Percentiles rank a stretch among this genome's conserved stretches.
These are phyloP conservation scores for Phorcus lineatus DNA, from an alignment of 2,888 invertebrate species.

Conservation along the genomic window DNA sequence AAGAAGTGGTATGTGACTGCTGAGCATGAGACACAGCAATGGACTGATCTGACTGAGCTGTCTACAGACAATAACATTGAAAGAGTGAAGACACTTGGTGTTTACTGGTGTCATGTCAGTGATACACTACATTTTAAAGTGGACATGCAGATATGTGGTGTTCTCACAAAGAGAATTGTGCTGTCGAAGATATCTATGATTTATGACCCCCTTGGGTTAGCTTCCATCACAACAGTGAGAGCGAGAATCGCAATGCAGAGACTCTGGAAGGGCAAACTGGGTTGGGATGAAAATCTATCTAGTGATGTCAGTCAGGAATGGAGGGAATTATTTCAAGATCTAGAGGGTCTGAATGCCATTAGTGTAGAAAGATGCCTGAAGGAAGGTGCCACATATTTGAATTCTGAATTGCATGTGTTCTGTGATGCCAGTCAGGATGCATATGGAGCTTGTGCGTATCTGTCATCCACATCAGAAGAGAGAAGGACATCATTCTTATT, in stretches of 20 bases:
- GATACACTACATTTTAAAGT: slow-evolving; percentile 3
- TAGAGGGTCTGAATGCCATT: neutral
- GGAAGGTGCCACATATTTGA: neutral
- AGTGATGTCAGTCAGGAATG: slow-evolving; percentile 4
- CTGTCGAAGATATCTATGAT: neutral
- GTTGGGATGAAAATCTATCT: slow-evolving; percentile 14
- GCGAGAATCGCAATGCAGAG: slow-evolving; percentile 23
- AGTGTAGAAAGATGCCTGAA: neutral
- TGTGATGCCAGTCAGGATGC: neutral
- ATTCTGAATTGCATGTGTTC: slow-evolving; percentile 1
- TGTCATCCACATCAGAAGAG: neutral
- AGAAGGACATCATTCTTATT: neutral
- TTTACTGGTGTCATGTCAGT: neutral
- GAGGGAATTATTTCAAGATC: slow-evolving; percentile 8
- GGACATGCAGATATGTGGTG: neutral
- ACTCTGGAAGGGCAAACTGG: slow-evolving; percentile 2
- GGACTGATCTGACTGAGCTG: neutral
- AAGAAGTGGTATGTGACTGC: slow-evolving; percentile 21
- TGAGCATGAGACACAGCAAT: neutral
- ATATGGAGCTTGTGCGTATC: neutral
- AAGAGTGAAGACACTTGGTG: slow-evolving; percentile 10
- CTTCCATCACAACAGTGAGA: neutral
- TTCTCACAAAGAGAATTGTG: neutral
- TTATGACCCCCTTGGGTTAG: slow-evolving; percentile 11
- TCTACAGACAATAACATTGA: no score